Evolutionary conservation across 2,113 vertebrate genomes (phyloP).

Genomic region (Rhegmatorhina hoffmannsi): DNA sequence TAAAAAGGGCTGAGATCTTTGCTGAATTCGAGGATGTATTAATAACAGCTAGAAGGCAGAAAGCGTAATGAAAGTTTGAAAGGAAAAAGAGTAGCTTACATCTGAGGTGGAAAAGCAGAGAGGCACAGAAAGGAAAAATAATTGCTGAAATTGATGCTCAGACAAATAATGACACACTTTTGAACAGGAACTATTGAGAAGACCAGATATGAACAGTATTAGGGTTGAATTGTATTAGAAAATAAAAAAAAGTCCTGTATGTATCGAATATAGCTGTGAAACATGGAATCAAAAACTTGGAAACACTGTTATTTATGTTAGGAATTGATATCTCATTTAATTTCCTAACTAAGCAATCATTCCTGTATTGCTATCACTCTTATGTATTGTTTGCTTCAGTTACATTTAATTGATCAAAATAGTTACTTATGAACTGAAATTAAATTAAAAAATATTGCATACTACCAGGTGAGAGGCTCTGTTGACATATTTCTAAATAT

Average conservation of each 20-base stretch:
- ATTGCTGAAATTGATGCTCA: neutral
- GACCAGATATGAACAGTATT: neutral
- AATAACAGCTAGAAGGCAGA: neutral
- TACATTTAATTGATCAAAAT: slow-evolving; percentile 3
- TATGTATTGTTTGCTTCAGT: neutral
- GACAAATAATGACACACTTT: neutral
- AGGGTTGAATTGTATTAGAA: neutral
- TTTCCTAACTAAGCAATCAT: neutral
- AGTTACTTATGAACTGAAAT: neutral
- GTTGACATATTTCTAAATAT: neutral
- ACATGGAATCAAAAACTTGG: neutral
- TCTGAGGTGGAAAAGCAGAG: neutral
- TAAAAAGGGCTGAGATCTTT: neutral
- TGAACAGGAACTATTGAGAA: neutral
- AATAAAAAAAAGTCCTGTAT: neutral
- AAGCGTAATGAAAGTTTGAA: neutral
- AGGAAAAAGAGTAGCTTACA: neutral
- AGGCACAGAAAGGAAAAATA: neutral
- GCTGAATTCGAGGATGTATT: neutral
- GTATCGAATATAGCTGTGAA: neutral
- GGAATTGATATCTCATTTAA: neutral
- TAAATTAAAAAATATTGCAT: neutral
- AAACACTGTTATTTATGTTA: neutral
- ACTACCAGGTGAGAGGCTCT: neutral
- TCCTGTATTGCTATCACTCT: neutral